Conservation (phyloP, 2,797 vertebrate genomes). For the Rhincodon typus region DNA sequence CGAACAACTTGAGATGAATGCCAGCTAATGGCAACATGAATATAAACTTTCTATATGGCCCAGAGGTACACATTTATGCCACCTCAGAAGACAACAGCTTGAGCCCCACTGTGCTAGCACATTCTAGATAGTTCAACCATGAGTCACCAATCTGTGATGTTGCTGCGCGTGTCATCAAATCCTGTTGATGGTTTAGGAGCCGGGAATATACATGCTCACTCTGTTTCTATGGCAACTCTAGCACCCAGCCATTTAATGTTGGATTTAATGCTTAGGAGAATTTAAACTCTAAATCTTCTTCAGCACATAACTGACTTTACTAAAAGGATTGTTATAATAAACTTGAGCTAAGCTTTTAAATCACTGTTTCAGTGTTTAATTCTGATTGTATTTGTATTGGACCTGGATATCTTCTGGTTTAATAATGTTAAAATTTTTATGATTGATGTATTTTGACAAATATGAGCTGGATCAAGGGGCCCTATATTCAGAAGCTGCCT, state of each 20-base stretch:
- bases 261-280: not conserved
- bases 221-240: constrained; percentile 6
- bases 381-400: not conserved
- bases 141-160: not conserved
- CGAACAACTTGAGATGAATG: not conserved
- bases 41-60: not conserved
- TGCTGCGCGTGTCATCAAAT: not conserved
- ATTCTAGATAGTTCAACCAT: not conserved
- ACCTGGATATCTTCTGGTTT: not conserved
- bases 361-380: not conserved
- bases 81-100: not conserved
- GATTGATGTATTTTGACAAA: not conserved
- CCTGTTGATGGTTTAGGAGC: no score
- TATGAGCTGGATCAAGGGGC: not conserved
- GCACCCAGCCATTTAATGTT: constrained; percentile 8
- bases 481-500: not conserved
- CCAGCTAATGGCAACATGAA: not conserved
- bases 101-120: not conserved
- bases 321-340: constrained; percentile 22
- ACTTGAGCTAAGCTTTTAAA: not conserved
- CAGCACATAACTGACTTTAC: not conserved
- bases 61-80: not conserved
- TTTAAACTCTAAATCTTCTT: constrained; percentile 21
- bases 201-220: not conserved
- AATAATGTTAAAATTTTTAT: not conserved